Conservation (phyloP, 2,113 vertebrate species). For the Oncorhynchus keta region DNA sequence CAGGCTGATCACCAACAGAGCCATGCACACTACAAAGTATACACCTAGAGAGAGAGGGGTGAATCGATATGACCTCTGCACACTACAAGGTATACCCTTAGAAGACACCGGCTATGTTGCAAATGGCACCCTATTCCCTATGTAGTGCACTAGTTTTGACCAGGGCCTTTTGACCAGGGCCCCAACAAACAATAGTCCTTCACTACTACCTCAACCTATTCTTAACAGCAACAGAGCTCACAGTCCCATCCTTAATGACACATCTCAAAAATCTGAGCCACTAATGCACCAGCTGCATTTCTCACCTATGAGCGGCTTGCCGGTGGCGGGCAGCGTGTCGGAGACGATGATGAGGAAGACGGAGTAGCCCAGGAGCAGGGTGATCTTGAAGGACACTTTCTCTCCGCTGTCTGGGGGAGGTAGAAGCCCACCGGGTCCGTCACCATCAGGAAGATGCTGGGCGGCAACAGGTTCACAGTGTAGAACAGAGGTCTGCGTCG, state of each 20-base stretch:
- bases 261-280: too few species aligned
- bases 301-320: constrained; percentile 91
- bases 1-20: constrained; percentile 92
- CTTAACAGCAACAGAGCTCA: too few species aligned
- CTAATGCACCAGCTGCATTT: too few species aligned
- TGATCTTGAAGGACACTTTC: constrained; percentile 98
- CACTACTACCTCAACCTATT: too few species aligned
- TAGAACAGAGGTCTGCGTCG: constrained; percentile 93
- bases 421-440: constrained; percentile 97
- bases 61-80: background rate
- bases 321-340: constrained; percentile 90
- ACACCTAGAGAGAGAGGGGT: background rate
- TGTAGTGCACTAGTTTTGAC: too few species aligned
- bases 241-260: too few species aligned
- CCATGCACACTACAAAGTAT: constrained; percentile 97
- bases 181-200: too few species aligned
- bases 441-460: constrained; percentile 95
- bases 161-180: too few species aligned
- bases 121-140: too few species aligned
- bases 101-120: too few species aligned
- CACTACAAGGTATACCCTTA: too few species aligned
- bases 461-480: constrained; percentile 88
- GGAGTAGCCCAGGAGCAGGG: constrained; percentile 92
- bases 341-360: constrained; percentile 99
- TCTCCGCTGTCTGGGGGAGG: constrained; percentile 96